These are phyloP conservation scores for Buteo buteo DNA, from an alignment of 2,113 vertebrate genomes.

Conservation along the genomic window DNA sequence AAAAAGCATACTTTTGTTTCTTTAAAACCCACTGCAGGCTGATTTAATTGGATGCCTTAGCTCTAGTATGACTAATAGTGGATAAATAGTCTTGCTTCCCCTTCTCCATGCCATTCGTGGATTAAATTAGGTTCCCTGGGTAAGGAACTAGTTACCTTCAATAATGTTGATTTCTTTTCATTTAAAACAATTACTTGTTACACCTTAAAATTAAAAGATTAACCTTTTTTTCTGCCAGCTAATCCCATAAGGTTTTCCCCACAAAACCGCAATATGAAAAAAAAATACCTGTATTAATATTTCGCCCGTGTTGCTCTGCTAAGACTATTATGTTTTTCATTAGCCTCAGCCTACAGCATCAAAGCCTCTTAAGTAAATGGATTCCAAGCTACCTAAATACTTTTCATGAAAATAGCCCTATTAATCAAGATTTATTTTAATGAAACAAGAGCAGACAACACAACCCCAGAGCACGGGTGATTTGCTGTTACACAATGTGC, in stretches of 20 bases:
- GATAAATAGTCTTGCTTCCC: background rate
- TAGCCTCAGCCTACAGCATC: background rate
- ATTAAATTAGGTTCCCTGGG: background rate
- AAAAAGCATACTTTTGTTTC: background rate
- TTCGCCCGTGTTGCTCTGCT: background rate
- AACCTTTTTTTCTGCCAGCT: background rate
- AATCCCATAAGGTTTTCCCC: background rate
- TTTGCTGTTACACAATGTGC: background rate
- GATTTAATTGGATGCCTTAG: background rate
- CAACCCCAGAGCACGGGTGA: background rate
- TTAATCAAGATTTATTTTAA: constrained; percentile 53
- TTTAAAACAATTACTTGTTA: background rate
- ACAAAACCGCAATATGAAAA: background rate
- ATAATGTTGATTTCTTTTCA: background rate
- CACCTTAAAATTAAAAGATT: background rate
- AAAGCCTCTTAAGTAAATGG: background rate
- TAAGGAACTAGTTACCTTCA: background rate
- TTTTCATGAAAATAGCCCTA: constrained; percentile 4
- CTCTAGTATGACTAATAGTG: background rate
- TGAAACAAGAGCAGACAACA: background rate
- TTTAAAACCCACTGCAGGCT: background rate
- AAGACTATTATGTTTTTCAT: background rate
- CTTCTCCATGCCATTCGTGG: background rate
- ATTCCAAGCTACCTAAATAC: background rate
- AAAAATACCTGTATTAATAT: background rate